Base-by-base conservation (phyloP, 2,113 vertebrate genomes). In the human region DNA sequence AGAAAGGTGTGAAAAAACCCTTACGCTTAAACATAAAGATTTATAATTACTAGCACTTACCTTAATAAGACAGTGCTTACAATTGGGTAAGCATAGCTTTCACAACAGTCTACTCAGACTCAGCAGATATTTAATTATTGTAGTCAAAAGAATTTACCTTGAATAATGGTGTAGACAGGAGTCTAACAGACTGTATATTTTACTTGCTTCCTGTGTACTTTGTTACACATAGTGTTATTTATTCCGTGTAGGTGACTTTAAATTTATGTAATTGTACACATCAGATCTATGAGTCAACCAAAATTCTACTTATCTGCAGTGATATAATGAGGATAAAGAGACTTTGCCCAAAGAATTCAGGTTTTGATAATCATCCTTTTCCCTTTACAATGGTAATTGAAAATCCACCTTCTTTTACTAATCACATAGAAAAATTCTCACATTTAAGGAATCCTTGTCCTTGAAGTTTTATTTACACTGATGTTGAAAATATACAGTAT, bases 91-190 rank as follows among this genome's bases (percentile, higher is more conserved):
- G 98, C 96, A 82, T 98, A 98, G 98, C 97, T 98, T 98, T 97
- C 98, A 97, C 97, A 98, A 94, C 90, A 96, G 98, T 98, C 98
- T 98, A 98, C 98, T 86, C 98, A 98, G 98, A 98, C 98, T 98
- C 98, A 98, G 97, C 96, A 98, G 98, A 98, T 98, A 98, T 98
- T 99, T 99, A 99, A 99, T 99, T 98, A 98, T 98, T 98, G 96
- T 95, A 98, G 98, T 98, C 96, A 96, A 98, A 98, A 98, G 85
- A 98, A 98, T 97, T 97, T 98, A 95, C 97, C 97, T 98, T 97
- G 98, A 98, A 98, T 98, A 98, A 97, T 78, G 97, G 97, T 93
- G 97, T 97, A 55, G 78, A 94, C 97, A 96, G 96, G 64, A 97
- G 90, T 97, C 90, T 96, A 97, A 96, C 91, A 97, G 94, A 97